Evolutionary conservation across 37 sponge, comb jelly and placozoan genomes (phyloP).

Genomic region (Halichondria panicea): DNA sequence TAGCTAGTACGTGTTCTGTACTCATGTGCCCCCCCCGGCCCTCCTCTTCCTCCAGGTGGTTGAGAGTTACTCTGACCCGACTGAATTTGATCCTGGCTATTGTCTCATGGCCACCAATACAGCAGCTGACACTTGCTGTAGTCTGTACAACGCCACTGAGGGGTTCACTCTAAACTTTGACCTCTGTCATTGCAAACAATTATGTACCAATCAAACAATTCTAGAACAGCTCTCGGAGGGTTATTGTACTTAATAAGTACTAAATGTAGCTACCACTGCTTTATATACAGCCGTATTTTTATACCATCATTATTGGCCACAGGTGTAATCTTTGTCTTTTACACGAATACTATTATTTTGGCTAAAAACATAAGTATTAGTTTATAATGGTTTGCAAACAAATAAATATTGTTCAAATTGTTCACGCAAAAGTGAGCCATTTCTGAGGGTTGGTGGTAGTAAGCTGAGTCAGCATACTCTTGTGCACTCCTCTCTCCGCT

Average conservation of each 20-base stretch:
- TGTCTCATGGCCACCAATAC: background rate
- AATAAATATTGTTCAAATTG: background rate
- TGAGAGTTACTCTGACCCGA: slow-evolving; percentile 13
- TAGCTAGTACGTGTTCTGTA: no score
- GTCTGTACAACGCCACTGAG: slow-evolving; percentile 7
- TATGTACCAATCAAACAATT: background rate
- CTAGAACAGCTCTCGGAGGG: background rate
- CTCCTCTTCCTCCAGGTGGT: slow-evolving; percentile 18
- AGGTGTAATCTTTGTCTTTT: no score
- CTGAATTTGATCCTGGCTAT: slow-evolving; percentile 2
- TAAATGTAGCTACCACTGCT: background rate
- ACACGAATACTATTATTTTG: no score
- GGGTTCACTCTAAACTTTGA: slow-evolving; percentile 15
- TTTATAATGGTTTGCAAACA: no score
- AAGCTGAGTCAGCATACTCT: slow-evolving; percentile 26
- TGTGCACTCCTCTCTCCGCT: slow-evolving; percentile 52
- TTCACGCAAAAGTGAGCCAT: slow-evolving; percentile 60
- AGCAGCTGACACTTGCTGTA: slow-evolving; percentile 1
- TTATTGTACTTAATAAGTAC: background rate
- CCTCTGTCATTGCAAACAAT: slow-evolving; percentile 30
- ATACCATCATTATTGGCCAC: no score
- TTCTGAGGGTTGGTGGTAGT: slow-evolving; percentile 56
- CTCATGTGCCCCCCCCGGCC: no score
- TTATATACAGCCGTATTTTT: background rate
- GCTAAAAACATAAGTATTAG: no score